These are phyloP conservation scores for Leptinotarsa tumamoca DNA, from an alignment of 2,888 invertebrate genomes.

Conservation along the genomic window DNA sequence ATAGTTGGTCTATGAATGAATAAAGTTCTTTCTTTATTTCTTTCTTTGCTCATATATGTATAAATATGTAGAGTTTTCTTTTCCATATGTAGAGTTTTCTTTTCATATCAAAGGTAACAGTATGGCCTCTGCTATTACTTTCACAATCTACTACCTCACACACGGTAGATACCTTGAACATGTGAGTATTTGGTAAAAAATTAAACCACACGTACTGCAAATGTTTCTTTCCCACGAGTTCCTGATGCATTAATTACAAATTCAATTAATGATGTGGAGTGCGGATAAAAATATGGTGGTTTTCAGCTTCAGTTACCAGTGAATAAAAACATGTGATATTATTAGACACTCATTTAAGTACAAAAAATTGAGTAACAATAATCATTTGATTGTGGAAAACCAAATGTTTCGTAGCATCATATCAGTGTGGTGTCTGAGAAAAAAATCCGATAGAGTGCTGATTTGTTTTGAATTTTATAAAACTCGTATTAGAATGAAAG, in stretches of 20 bases:
- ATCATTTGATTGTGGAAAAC: not conserved
- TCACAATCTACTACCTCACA: not conserved
- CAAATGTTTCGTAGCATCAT: too few relatives aligned
- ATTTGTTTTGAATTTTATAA: too few relatives aligned
- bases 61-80: too few relatives aligned
- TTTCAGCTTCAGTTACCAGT: slow-evolving; percentile 15
- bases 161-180: not conserved
- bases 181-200: slow-evolving; percentile 5
- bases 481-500: too few relatives aligned
- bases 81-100: too few relatives aligned
- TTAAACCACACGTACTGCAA: slow-evolving; percentile 18
- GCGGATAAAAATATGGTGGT: slow-evolving; percentile 18
- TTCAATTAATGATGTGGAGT: slow-evolving; percentile 17
- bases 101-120: too few relatives aligned
- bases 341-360: not conserved
- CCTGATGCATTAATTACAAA: slow-evolving; percentile 16
- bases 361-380: not conserved
- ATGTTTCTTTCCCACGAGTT: slow-evolving; percentile 24
- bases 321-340: slow-evolving; percentile 10
- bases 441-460: too few relatives aligned
- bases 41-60: too few relatives aligned
- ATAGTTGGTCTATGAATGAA: too few relatives aligned
- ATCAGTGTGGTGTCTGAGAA: too few relatives aligned
- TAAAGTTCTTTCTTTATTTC: too few relatives aligned
- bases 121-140: not conserved